Evolutionary conservation across 1,140 invertebrate genomes (phyloP), one percentile per base, ranked within the genome.

Genomic region (Camponotus pennsylvanicus): DNA sequence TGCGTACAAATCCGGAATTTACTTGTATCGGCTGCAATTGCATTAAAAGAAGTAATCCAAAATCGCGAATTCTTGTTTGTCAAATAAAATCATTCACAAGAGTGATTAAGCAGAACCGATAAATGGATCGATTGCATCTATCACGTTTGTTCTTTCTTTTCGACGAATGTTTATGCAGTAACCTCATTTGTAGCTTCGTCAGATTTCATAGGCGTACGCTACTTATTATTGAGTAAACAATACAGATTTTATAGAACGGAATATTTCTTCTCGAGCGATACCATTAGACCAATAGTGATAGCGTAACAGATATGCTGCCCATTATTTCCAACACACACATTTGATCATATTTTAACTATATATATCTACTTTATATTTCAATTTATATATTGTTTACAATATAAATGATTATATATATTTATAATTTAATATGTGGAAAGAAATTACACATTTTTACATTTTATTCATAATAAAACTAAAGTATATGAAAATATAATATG

Each of bases 211-310:
- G 2, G 7, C 40, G 11, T n/a, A 34, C 11, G 61, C 61, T 59
- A 57, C 49, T 6, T 73, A 83, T 82, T 61, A 73, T 73, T 18
- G 9, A 45, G 27, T 45, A 15, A 82, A 49, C 70, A 61, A 61
- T 49, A 5, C 45, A 18, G 55, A 59, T 42, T 66, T 82, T 45
- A 42, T 73, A n/a, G 11, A 45, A 40, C 27, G n/a, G 1, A 61
- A 73, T 9, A n/a, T 79, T 32, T 78, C 34, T 75, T 40, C 34
- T 75, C 40, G 1, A 49, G 18, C 11, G 52, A 34, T 73, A 49
- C 18, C 40, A 45, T 71, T 73, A 73, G 32, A 73, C 15, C 49
- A 11, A 37, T 13, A 55, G 37, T 40, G 66, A 37, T 4, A 18
- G 18, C 55, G 45, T 59, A 59, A 42, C 13, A 18, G 13, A 71